These are phyloP conservation scores for Enteromius trimaculatus DNA, from an alignment of 2,797 vertebrate genomes.

Conservation along the genomic window DNA sequence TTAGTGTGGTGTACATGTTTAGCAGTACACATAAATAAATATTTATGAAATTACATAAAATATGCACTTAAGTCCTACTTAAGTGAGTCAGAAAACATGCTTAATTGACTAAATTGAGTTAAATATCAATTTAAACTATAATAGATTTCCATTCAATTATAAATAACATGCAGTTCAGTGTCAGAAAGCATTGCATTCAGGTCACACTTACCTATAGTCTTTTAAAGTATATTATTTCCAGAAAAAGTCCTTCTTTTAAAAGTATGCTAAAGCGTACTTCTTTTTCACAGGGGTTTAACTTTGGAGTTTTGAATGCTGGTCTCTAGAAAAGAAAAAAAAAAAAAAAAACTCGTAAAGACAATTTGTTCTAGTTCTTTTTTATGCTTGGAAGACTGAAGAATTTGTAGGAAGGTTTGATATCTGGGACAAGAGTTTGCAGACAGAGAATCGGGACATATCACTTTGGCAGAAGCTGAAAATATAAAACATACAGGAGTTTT, in stretches of 20 bases:
- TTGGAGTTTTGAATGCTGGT: background rate
- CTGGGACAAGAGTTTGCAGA: conserved; percentile 45
- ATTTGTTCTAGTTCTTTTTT: conserved; percentile 31
- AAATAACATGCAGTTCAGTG: background rate
- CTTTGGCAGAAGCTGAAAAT: conserved; percentile 15
- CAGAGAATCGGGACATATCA: conserved; percentile 39
- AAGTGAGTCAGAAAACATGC: background rate
- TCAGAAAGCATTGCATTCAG: background rate
- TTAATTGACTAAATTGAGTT: background rate
- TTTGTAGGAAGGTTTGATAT: conserved; percentile 8
- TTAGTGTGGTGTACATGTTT: too few relatives aligned
- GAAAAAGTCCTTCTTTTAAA: background rate
- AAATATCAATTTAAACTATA: too few relatives aligned
- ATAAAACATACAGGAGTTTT: conserved; percentile 19
- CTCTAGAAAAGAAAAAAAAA: background rate
- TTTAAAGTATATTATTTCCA: background rate
- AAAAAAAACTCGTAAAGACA: background rate
- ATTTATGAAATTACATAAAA: background rate
- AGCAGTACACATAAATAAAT: background rate
- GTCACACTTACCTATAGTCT: background rate
- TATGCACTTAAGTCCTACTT: background rate
- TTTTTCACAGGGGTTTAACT: conserved; percentile 8
- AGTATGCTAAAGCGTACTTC: background rate
- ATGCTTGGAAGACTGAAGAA: conserved; percentile 3
- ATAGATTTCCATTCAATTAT: background rate